Percentiles rank a stretch among this genome's conserved stretches.
Conservation (phyloP, 2,797 vertebrate species). For the Karalla daura region DNA sequence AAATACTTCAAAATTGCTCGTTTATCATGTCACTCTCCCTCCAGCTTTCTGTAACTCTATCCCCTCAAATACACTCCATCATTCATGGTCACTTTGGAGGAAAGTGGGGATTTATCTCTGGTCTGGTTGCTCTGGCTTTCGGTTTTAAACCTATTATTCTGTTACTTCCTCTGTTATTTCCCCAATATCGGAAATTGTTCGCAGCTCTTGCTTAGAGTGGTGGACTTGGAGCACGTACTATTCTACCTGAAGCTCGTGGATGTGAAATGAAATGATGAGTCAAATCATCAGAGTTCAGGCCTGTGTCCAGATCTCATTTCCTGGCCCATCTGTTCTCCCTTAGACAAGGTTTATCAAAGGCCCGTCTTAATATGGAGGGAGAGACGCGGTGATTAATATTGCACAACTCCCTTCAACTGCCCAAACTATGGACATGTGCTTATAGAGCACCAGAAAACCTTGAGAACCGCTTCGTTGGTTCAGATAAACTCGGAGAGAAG, state of each 20-base stretch:
- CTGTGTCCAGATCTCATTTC: constrained; percentile 53
- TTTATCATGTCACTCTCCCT: not conserved
- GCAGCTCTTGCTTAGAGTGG: constrained; percentile 10
- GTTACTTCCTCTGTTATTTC: constrained; percentile 4
- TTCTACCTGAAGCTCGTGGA: constrained; percentile 34
- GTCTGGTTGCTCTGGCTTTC: constrained; percentile 16
- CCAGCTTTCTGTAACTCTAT: constrained; percentile 13
- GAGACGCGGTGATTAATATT: constrained; percentile 22
- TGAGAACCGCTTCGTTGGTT: not conserved
- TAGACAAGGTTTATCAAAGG: constrained; percentile 51
- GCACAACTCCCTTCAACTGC: constrained; percentile 15
- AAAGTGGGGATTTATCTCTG: not conserved
- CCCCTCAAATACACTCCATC: not conserved
- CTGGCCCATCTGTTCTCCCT: constrained; percentile 66
- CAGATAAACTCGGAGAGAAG: constrained; percentile 27
- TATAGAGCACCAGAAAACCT: not conserved
- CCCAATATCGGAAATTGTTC: constrained; percentile 5
- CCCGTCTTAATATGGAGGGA: constrained; percentile 30
- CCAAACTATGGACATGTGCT: constrained; percentile 7
- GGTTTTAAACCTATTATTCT: not conserved
- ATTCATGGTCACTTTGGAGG: constrained; percentile 1
- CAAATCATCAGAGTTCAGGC: constrained; percentile 42
- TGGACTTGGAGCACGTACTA: constrained; percentile 5
- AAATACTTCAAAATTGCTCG: not conserved
- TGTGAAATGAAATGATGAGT: constrained; percentile 53